Evolutionary conservation across 2,797 vertebrate genomes (phyloP).

Genomic region (Gymnopithys bicolor): DNA sequence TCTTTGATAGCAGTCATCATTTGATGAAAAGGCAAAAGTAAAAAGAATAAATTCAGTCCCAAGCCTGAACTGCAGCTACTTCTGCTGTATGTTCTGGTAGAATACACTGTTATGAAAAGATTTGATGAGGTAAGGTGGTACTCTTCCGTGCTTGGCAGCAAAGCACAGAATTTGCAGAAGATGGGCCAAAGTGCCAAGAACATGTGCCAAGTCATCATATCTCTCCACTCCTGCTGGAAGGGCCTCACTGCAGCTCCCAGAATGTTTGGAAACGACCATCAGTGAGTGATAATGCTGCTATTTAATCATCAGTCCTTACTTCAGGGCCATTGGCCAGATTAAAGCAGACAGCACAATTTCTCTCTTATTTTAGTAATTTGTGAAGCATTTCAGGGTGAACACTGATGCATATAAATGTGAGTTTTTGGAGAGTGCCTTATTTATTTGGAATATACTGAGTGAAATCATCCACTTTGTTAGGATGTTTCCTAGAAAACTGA

Average conservation of each 20-base stretch:
- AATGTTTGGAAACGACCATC: conserved; percentile 3
- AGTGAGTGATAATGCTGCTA: not conserved
- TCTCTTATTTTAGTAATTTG: conserved; percentile 41
- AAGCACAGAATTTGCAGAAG: not conserved
- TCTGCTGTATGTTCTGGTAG: not conserved
- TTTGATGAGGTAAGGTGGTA: not conserved
- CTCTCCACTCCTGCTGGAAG: conserved; percentile 20
- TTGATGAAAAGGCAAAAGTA: not conserved
- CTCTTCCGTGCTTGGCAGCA: conserved; percentile 8
- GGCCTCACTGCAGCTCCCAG: not conserved
- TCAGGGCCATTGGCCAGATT: conserved; percentile 31
- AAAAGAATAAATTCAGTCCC: not conserved
- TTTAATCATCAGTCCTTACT: conserved; percentile 10
- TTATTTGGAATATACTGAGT: conserved; percentile 1
- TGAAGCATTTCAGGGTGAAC: conserved; percentile 29
- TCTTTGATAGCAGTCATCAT: not conserved
- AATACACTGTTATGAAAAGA: not conserved
- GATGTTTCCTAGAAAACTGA: conserved; percentile 22
- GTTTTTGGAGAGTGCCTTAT: conserved; percentile 19
- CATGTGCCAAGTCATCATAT: not conserved
- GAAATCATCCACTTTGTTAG: not conserved
- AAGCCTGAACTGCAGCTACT: not conserved
- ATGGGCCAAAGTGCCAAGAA: not conserved
- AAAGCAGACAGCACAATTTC: conserved; percentile 26
- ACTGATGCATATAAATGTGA: not conserved